These are phyloP conservation scores for Zygogramma bicolorata DNA, from an alignment of 2,888 invertebrate species.

Conservation along the genomic window DNA sequence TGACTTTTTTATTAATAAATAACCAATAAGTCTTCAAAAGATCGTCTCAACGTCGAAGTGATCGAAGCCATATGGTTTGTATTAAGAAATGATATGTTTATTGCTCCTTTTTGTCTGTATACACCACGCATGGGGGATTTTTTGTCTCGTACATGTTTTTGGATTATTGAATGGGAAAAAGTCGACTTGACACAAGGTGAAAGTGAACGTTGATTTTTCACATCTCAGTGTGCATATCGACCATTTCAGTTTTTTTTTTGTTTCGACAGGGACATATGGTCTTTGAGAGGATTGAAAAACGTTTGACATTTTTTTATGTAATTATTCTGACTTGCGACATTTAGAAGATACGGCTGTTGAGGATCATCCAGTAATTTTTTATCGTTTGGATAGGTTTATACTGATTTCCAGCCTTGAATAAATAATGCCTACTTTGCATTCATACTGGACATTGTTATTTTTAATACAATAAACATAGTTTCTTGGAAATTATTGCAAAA, in stretches of 20 bases:
- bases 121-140: conserved; percentile 35
- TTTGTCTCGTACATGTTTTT: conserved; percentile 18
- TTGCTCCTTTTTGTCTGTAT: conserved; percentile 35
- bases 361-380: not conserved
- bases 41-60: conserved; percentile 39
- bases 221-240: no score
- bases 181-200: no score
- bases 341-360: not conserved
- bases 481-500: conserved; percentile 27
- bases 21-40: conserved; percentile 46
- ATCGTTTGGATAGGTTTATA: not conserved
- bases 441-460: conserved; percentile 19
- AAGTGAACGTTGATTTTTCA: no score
- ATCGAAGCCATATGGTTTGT: conserved; percentile 45
- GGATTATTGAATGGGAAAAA: conserved; percentile 5
- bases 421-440: conserved; percentile 19
- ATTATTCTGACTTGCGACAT: no score
- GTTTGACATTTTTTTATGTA: no score
- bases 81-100: conserved; percentile 49
- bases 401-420: conserved; percentile 23
- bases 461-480: conserved; percentile 27
- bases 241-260: no score
- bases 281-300: no score
- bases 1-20: conserved; percentile 47
- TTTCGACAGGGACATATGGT: no score